phyloP scores from a whole-genome alignment of 2,797 vertebrate genomes.

The Ptychadena robeensis region DNA sequence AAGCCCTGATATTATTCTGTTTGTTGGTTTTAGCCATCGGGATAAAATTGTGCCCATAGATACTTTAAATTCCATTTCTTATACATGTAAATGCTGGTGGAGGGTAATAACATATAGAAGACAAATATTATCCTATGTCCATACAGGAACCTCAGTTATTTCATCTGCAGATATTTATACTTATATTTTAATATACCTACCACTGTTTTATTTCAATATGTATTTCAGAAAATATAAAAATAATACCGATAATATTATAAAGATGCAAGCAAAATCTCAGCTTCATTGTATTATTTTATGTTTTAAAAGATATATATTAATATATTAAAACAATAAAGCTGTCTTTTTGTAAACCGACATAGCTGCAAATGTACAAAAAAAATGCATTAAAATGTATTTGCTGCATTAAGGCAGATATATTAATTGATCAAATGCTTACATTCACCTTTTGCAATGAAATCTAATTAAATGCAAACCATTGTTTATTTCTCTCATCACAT shows the following conservation, averaged over 20 bases:
- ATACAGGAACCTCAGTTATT: not conserved
- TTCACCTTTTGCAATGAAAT: too few species aligned
- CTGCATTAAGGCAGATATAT: too few species aligned
- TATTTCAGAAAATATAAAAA: not conserved
- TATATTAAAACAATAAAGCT: too few species aligned
- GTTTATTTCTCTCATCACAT: too few species aligned
- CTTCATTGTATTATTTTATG: not conserved
- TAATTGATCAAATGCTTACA: too few species aligned
- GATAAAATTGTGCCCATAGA: conserved; percentile 6
- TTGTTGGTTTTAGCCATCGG: conserved; percentile 33
- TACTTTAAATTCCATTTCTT: conserved; percentile 26
- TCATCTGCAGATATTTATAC: too few species aligned
- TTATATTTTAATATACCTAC: not conserved
- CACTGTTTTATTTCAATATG: not conserved
- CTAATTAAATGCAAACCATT: too few species aligned
- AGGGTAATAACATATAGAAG: not conserved
- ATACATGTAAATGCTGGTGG: not conserved
- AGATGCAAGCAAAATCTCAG: not conserved
- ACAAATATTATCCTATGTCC: not conserved
- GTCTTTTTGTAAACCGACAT: too few species aligned
- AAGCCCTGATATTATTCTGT: conserved; percentile 50
- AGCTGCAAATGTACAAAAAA: too few species aligned
- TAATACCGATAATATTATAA: too few species aligned
- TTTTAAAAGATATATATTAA: too few species aligned
- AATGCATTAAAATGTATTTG: too few species aligned